A percentile compares a stretch with the other conserved stretches of the same genome.
Evolutionary conservation across 2,797 vertebrate species (phyloP).

Genomic region (Lerista edwardsae): DNA sequence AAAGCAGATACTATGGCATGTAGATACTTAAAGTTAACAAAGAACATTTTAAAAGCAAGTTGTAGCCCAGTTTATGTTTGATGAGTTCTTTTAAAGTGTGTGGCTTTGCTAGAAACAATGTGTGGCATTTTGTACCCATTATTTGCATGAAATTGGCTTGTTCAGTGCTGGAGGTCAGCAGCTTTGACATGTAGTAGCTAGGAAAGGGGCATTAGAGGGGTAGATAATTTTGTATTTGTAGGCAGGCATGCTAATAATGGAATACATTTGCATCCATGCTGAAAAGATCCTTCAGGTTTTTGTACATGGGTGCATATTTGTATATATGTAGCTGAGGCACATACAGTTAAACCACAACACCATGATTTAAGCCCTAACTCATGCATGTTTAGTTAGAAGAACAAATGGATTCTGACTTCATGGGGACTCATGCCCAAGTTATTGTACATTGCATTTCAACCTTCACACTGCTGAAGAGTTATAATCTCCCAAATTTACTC

Average conservation of each 20-base stretch:
- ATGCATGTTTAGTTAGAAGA: slow-evolving; percentile 40
- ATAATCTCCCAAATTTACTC: not conserved
- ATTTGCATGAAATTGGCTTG: slow-evolving; percentile 48
- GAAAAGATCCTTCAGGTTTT: not conserved
- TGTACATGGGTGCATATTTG: not conserved
- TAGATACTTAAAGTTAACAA: slow-evolving; percentile 19
- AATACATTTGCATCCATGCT: slow-evolving; percentile 31
- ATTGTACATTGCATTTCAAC: not conserved
- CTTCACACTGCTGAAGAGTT: not conserved
- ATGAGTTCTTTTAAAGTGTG: fast-evolving
- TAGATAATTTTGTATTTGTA: slow-evolving; percentile 31
- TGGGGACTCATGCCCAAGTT: not conserved
- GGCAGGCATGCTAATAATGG: not conserved
- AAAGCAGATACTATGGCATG: slow-evolving; percentile 1
- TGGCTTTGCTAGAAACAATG: not conserved
- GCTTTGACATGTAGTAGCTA: slow-evolving; percentile 32
- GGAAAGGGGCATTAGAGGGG: slow-evolving; percentile 15
- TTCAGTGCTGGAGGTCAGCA: slow-evolving; percentile 34
- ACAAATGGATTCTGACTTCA: not conserved
- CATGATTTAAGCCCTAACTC: not conserved
- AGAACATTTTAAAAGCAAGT: not conserved
- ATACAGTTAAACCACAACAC: not conserved
- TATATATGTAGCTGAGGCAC: not conserved
- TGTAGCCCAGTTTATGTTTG: not conserved
- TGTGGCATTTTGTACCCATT: not conserved